phyloP scores from a whole-genome alignment of 2,888 invertebrate species.

The Nematopogon swammerdamellus region DNA sequence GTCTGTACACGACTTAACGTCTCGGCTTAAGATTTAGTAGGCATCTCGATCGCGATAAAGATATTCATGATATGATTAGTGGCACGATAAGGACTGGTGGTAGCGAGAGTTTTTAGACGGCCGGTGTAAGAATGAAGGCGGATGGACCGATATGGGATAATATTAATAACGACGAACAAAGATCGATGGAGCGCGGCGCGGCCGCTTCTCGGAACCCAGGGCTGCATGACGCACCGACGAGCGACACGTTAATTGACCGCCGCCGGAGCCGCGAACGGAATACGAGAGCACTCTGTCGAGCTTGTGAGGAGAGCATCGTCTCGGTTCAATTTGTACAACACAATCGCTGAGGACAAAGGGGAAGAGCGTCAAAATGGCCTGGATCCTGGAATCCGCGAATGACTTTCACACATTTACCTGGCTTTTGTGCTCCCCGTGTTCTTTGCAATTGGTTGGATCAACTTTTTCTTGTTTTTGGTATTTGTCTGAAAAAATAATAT shows the following conservation, averaged over 20 bases:
- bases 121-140: conserved; percentile 13
- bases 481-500: too few species aligned
- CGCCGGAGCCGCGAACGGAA: too few species aligned
- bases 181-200: conserved; percentile 21
- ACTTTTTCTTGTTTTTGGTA: too few species aligned
- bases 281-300: too few species aligned
- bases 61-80: conserved; percentile 28
- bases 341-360: too few species aligned
- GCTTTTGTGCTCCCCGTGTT: too few species aligned
- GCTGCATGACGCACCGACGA: neutral
- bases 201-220: neutral
- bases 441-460: too few species aligned
- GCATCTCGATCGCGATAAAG: conserved; percentile 16
- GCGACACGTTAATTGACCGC: neutral
- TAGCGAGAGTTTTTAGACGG: conserved; percentile 31
- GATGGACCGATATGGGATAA: conserved; percentile 16
- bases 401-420: too few species aligned
- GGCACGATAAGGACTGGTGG: conserved; percentile 23
- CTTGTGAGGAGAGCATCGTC: too few species aligned
- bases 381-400: too few species aligned
- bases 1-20: neutral
- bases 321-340: too few species aligned
- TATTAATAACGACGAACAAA: conserved; percentile 28
- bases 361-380: too few species aligned
- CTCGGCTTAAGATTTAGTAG: neutral